Evolutionary conservation across 2,797 vertebrate genomes (phyloP).

Genomic region (Ispidina picta): DNA sequence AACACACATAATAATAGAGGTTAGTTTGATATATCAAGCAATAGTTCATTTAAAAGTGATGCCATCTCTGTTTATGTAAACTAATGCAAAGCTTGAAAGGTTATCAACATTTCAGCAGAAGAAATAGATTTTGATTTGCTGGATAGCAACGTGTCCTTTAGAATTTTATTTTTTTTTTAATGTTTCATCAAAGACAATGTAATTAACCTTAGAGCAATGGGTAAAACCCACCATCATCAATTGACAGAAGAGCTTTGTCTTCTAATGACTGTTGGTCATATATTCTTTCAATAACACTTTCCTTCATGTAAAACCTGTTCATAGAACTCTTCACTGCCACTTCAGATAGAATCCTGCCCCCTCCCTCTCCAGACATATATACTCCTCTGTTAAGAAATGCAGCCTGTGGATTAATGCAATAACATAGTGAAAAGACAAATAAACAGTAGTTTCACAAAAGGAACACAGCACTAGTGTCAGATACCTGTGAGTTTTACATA

Average conservation of each 20-base stretch:
- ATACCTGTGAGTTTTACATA: not conserved
- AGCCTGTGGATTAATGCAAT: not conserved
- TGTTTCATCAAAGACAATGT: conserved; percentile 68
- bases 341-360: not conserved
- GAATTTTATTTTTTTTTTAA: conserved; percentile 47
- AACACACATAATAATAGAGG: conserved; percentile 7
- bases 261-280: not conserved
- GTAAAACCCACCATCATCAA: conserved; percentile 66
- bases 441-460: not conserved
- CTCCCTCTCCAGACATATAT: not conserved
- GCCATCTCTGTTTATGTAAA: conserved; percentile 52
- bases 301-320: not conserved
- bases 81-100: conserved; percentile 61
- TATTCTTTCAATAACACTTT: not conserved
- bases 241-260: conserved; percentile 42
- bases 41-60: conserved; percentile 1
- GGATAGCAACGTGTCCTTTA: conserved; percentile 53
- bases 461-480: not conserved
- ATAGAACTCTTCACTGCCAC: not conserved
- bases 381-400: not conserved
- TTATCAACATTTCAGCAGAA: conserved; percentile 74
- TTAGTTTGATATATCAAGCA: conserved; percentile 42
- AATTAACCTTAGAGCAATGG: conserved; percentile 72
- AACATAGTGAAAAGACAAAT: not conserved
- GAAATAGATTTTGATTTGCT: conserved; percentile 71